These are phyloP conservation scores for Nomada ferruginata DNA, from an alignment of 2,888 invertebrate species.

Conservation along the genomic window DNA sequence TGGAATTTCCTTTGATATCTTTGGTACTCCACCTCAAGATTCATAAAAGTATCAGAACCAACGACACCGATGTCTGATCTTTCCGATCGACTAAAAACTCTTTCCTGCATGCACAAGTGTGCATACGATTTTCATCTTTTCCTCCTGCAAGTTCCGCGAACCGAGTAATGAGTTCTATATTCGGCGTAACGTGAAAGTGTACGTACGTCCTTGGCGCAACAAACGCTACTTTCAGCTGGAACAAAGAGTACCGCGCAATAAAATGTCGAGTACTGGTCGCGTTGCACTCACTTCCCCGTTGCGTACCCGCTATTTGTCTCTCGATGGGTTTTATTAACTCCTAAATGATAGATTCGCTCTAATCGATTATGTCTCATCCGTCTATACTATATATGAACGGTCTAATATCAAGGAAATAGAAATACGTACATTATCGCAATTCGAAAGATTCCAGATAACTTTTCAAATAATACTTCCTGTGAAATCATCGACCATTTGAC, in stretches of 20 bases:
- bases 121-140: conserved; percentile 25
- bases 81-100: too few species aligned
- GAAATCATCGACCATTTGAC: too few species aligned
- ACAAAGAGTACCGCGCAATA: conserved; percentile 47
- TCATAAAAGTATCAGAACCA: too few species aligned
- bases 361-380: not conserved
- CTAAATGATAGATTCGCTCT: not conserved
- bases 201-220: conserved; percentile 47
- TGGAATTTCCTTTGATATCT: too few species aligned
- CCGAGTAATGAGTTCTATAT: conserved; percentile 35
- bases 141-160: conserved; percentile 25
- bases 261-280: conserved; percentile 26
- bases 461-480: too few species aligned
- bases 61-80: too few species aligned
- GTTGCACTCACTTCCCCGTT: conserved; percentile 32
- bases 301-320: not conserved
- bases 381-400: not conserved
- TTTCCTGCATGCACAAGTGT: too few species aligned
- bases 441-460: too few species aligned
- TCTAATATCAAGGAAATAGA: too few species aligned
- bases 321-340: conserved; percentile 14
- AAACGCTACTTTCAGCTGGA: conserved; percentile 45
- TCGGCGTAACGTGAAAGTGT: conserved; percentile 42
- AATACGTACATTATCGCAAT: too few species aligned
- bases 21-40: too few species aligned